Base-by-base conservation (phyloP, 1,140 invertebrate species). In the Drosophila miranda region DNA sequence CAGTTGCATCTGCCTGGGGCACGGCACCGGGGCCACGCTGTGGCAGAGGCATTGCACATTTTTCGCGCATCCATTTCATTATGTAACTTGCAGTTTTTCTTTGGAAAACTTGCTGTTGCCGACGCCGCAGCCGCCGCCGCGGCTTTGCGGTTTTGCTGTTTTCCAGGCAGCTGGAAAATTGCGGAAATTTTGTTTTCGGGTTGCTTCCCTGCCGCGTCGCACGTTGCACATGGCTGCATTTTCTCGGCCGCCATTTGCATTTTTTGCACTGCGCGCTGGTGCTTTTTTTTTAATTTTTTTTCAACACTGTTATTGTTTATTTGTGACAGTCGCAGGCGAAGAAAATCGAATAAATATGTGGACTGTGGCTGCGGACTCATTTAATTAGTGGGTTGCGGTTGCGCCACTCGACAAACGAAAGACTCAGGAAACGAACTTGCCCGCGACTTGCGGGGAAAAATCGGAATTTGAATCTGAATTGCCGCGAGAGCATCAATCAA, bases 11-110 rank as follows among this genome's bases (percentile, higher is more conserved):
- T 86, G 72, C 81, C 81, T 57, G 19, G 5, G 42, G 44, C 38
- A 26, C 9, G 26, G 3, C 13, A 5, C 16, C 2, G 8, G n/a
- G n/a, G 48, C 26, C 5, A 21, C 30, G 16, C 50, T 63, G 73
- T 44, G 43, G 59, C 34, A 13, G 11, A 38, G 59, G 67, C 64
- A 84, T 86, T 86, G 81, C 78, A 86, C 78, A 86, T 75, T 87
- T 75, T 86, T 86, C 74, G 81, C 81, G 81, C 81, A 86, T 86
- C 81, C 66, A 86, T 86, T 86, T 86, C 81, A 87, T 86, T 87
- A 86, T 87, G 82, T 69, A 86, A 86, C 83, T 64, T 57, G 68
- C 34, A 66, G 77, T 80, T 78, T 82, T 56, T 54, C 63, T 55
- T 23, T 58, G 38, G 43, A 53, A 72, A 73, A 72, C 68, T 66